Evolutionary conservation across 2,113 vertebrate genomes (phyloP), one percentile per base, ranked within the genome.

Genomic region (Microcebus jonahi): DNA sequence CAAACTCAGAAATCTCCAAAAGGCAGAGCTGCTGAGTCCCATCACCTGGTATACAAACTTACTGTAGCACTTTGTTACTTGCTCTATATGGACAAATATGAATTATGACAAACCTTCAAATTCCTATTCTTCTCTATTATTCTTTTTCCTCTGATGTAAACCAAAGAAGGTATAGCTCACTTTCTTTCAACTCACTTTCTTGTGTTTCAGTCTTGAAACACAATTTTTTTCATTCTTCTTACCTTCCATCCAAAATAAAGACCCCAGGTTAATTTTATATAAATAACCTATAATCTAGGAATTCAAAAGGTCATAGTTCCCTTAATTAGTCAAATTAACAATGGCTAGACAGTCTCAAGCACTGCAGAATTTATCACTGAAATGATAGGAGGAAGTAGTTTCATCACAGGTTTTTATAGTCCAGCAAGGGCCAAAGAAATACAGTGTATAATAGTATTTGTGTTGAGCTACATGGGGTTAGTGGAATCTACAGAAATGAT

Each of bases 271-370:
- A 88, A 65, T 59, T 96, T 82, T 85, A 31, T 53, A 42, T 89
- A 95, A 87, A 53, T 91, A 96, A 88, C 34, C 71, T 94, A 8
- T 90, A 92, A 93, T 34, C 55, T 93, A 97, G 91, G 34, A 95
- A 92, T 67, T 95, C 65, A 92, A 92, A 97, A 94, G 45, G 57
- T 79, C 15, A 42, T 17, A 55, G 14, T 70, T 50, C 73, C 67
- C 45, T 84, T 91, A 39, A 57, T n/a, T 77, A 77, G 59, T 61
- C 53, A 84, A 80, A 91, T 73, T 71, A 81, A 53, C 59, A 48
- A 93, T 13, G 39, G 23, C 39, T 39, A 91, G 42, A 94, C 15
- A 50, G 70, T 84, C 82, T 80, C 39, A 61, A 50, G 39, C 80
- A 96, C n/a, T 86, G 31, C 21, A 91, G 63, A 95, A 61, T 12